Conservation (phyloP, 2,797 vertebrate genomes). For the Malacoctenus gilli region DNA sequence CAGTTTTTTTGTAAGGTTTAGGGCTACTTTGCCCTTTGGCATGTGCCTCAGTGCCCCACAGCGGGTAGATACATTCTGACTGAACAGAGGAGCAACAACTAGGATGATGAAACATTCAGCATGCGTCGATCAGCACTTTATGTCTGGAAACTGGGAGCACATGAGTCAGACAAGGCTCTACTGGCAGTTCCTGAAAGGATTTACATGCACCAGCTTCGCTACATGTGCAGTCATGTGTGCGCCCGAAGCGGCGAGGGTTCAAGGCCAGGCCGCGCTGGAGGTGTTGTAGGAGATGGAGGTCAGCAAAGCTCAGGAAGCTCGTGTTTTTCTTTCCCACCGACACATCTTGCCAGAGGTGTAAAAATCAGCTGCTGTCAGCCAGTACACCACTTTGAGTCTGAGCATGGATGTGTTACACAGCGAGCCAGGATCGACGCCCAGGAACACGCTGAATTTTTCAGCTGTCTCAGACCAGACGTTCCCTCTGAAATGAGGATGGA, state of each 20-base stretch:
- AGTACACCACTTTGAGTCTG: background rate
- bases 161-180: background rate
- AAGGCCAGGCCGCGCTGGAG: conserved; percentile 8
- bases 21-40: too few relatives aligned
- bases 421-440: too few relatives aligned
- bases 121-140: background rate
- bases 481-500: too few relatives aligned
- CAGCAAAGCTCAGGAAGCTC: conserved; percentile 27
- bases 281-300: conserved; percentile 41
- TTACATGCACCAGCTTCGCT: background rate
- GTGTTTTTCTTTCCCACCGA: conserved; percentile 29
- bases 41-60: too few relatives aligned
- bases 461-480: too few relatives aligned
- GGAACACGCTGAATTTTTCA: too few relatives aligned
- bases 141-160: background rate
- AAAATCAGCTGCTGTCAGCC: conserved; percentile 33
- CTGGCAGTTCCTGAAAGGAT: background rate
- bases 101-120: conserved; percentile 3
- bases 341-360: conserved; percentile 16
- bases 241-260: background rate
- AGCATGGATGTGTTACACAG: background rate
- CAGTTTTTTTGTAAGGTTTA: too few relatives aligned
- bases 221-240: background rate
- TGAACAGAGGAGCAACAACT: background rate
- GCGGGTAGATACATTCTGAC: conserved; percentile 3